phyloP scores from a whole-genome alignment of 1,140 invertebrate species.

The Pomacea maculata region DNA sequence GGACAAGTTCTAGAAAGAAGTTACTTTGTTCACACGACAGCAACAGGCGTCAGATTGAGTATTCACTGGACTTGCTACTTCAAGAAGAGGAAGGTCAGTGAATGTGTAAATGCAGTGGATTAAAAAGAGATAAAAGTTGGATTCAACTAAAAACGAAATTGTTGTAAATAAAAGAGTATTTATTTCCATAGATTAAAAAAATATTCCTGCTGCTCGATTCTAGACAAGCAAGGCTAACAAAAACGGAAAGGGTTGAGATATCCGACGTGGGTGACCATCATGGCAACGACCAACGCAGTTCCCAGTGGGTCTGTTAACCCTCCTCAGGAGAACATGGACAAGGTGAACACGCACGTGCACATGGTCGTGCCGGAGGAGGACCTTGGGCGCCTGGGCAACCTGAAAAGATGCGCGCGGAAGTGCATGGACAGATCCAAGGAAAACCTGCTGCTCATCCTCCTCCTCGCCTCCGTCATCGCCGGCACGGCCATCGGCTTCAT shows the following conservation, averaged over 20 bases:
- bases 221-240: background rate
- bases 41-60: too few species aligned
- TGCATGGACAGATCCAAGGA: conserved; percentile 50
- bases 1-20: too few species aligned
- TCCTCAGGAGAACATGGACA: conserved; percentile 29
- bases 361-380: conserved; percentile 41
- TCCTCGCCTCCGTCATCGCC: conserved; percentile 50
- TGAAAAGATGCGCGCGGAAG: conserved; percentile 33
- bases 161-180: background rate
- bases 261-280: background rate
- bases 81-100: too few species aligned
- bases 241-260: background rate
- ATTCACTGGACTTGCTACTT: too few species aligned
- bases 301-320: background rate
- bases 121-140: too few species aligned
- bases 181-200: background rate
- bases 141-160: background rate
- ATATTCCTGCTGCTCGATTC: background rate
- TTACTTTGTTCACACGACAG: too few species aligned
- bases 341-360: conserved; percentile 51
- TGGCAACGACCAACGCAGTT: conserved; percentile 13
- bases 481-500: conserved; percentile 51
- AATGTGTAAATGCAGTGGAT: too few species aligned
- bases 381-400: conserved; percentile 24
- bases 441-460: conserved; percentile 53